Percentiles rank a stretch among this genome's conserved stretches.
Conservation (phyloP, 2,797 vertebrate species). For the Cuniculus paca region DNA sequence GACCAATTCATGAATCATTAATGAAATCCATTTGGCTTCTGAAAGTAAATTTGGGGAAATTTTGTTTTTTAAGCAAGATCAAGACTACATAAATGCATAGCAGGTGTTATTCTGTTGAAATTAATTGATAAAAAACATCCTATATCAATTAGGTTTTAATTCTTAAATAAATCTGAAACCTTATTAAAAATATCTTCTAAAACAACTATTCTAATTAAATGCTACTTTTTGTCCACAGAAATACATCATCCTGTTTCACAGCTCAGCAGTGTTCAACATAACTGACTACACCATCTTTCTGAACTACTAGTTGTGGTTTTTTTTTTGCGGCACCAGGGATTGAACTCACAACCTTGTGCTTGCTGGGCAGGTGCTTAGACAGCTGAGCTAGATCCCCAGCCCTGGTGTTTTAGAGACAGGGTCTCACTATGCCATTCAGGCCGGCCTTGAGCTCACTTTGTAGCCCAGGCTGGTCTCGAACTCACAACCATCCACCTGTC, state of each 20-base stretch:
- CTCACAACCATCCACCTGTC: too few relatives aligned
- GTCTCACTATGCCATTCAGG: too few relatives aligned
- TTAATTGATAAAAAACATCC: constrained; percentile 29
- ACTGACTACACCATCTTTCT: not conserved
- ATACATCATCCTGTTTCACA: not conserved
- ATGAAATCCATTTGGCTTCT: not conserved
- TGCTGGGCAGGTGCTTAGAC: too few relatives aligned
- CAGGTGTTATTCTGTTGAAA: not conserved
- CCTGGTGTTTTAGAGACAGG: too few relatives aligned
- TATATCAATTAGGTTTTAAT: not conserved
- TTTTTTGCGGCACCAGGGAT: too few relatives aligned
- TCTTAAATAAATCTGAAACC: constrained; percentile 2
- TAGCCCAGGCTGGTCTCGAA: too few relatives aligned
- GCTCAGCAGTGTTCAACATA: not conserved
- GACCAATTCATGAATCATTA: not conserved
- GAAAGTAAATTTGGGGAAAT: not conserved
- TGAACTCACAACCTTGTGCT: too few relatives aligned
- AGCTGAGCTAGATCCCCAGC: too few relatives aligned
- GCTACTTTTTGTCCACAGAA: not conserved
- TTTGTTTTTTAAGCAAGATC: not conserved
- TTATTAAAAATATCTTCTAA: constrained; percentile 6
- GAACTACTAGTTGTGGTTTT: not conserved
- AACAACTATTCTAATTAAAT: not conserved
- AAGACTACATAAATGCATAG: constrained; percentile 9
- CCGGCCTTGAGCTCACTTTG: too few relatives aligned